phyloP scores from a whole-genome alignment of 2,888 invertebrate species.

The Pachycephus smyrnensis region DNA sequence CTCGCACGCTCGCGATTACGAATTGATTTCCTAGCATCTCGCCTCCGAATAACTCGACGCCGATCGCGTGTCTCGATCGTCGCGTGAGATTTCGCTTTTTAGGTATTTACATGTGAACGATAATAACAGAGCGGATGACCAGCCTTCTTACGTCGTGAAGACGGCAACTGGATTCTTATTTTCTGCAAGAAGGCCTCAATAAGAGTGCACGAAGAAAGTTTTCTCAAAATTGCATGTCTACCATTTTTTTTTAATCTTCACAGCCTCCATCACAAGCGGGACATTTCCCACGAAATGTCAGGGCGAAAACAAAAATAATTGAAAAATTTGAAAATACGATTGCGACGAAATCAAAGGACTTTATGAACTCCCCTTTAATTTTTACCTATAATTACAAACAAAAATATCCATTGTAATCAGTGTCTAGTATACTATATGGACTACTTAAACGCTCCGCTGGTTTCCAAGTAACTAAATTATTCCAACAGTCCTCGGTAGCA shows the following conservation, averaged over 20 bases:
- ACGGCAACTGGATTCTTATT: neutral
- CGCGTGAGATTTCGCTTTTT: neutral
- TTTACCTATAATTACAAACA: neutral
- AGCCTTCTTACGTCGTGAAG: neutral
- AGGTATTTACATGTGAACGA: neutral
- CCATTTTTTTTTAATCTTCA: neutral
- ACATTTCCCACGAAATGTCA: neutral
- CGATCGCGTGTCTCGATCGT: neutral
- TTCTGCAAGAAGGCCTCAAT: neutral
- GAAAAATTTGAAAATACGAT: too few relatives aligned
- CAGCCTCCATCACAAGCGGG: neutral
- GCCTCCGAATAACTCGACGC: neutral
- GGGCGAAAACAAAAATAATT: neutral
- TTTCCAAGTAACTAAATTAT: constrained; percentile 6
- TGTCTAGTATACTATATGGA: neutral
- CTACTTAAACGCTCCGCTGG: constrained; percentile 14
- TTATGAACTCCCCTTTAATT: neutral
- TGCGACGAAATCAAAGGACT: neutral
- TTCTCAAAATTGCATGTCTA: neutral
- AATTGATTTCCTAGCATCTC: neutral
- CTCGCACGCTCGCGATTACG: neutral
- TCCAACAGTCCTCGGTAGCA: neutral
- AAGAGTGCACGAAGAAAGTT: neutral
- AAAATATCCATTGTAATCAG: neutral
- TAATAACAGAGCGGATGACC: neutral